A percentile compares a stretch with the other conserved stretches of the same genome.
Evolutionary conservation across 2,888 invertebrate genomes (phyloP).

Genomic region (Tetrapedia diversipes): DNA sequence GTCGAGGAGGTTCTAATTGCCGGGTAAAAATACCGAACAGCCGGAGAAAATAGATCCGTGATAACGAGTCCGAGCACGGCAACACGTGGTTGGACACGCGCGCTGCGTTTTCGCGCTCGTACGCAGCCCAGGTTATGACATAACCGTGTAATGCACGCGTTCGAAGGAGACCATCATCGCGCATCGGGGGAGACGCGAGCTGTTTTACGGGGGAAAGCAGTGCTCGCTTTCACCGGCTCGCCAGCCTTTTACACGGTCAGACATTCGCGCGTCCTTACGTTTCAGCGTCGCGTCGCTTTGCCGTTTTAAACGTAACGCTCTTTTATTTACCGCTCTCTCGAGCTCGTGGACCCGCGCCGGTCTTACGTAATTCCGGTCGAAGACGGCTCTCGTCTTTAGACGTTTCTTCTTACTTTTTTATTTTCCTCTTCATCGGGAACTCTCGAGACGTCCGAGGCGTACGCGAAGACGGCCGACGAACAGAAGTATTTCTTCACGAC

Average conservation of each 20-base stretch:
- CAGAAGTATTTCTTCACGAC: background rate
- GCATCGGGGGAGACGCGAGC: constrained; percentile 71
- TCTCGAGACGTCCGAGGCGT: background rate
- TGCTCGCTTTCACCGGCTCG: constrained; percentile 78
- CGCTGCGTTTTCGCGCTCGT: constrained; percentile 36
- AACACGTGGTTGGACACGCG: constrained; percentile 46
- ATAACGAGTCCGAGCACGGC: constrained; percentile 23
- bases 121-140: constrained; percentile 70
- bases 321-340: constrained; percentile 45
- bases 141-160: constrained; percentile 77
- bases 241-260: constrained; percentile 73
- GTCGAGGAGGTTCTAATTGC: background rate
- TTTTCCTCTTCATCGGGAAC: background rate
- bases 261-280: constrained; percentile 46
- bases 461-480: background rate
- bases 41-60: constrained; percentile 25
- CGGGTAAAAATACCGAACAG: constrained; percentile 5
- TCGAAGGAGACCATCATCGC: constrained; percentile 78
- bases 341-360: constrained; percentile 40
- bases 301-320: constrained; percentile 49
- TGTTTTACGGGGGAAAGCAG: constrained; percentile 79
- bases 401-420: constrained; percentile 27
- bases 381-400: constrained; percentile 42
- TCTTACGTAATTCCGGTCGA: constrained; percentile 52
- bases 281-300: constrained; percentile 32